These are phyloP conservation scores for Autographa gamma DNA, from an alignment of 2,888 invertebrate species.

Conservation along the genomic window DNA sequence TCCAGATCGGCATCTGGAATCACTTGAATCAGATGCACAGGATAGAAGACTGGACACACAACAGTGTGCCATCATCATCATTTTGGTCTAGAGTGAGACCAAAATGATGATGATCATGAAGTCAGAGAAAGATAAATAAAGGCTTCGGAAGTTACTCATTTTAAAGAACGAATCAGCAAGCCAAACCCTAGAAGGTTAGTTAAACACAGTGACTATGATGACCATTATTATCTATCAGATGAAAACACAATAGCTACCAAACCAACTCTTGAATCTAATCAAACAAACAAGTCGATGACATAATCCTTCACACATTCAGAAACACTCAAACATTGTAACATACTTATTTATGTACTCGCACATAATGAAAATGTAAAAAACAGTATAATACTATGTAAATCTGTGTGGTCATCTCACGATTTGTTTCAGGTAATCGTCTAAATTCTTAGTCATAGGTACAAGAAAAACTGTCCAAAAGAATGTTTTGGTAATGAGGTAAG, in stretches of 20 bases:
- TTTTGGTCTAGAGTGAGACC: no score
- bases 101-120: background rate
- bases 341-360: background rate
- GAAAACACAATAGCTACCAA: background rate
- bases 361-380: background rate
- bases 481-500: slow-evolving; percentile 1
- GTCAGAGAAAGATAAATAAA: background rate
- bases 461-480: slow-evolving; percentile 2
- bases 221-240: slow-evolving; percentile 1
- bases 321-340: background rate
- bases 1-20: no score
- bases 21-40: no score
- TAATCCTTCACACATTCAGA: background rate
- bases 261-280: slow-evolving; percentile 3
- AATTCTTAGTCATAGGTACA: background rate
- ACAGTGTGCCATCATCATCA: no score
- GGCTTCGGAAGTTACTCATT: background rate
- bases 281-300: slow-evolving; percentile 7
- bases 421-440: background rate
- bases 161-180: background rate
- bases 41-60: no score
- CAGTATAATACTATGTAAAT: background rate
- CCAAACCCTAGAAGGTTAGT: background rate
- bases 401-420: slow-evolving; percentile 1
- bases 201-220: background rate